Conservation (phyloP, 2,113 vertebrate genomes). For the Chlorocebus sabaeus region DNA sequence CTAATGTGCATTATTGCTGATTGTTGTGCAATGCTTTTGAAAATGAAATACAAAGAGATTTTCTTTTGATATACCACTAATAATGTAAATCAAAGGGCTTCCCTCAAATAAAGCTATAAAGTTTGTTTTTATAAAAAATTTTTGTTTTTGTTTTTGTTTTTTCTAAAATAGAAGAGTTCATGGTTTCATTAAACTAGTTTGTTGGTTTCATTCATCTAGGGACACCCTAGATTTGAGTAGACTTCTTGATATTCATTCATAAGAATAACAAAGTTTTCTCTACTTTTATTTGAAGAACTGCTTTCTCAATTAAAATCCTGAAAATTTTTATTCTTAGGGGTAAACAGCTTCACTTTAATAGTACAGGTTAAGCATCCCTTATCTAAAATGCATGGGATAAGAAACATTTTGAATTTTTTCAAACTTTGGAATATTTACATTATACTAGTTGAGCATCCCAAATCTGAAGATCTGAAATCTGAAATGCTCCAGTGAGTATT, state of each 20-base stretch:
- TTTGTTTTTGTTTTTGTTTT: background rate
- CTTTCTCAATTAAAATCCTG: constrained; percentile 40
- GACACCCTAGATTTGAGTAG: background rate
- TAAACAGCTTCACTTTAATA: background rate
- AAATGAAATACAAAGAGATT: background rate
- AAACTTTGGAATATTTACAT: background rate
- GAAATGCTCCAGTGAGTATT: background rate
- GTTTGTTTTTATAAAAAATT: background rate
- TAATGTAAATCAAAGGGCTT: background rate
- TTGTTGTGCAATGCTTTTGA: background rate
- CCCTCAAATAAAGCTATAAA: background rate
- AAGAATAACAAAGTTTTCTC: background rate
- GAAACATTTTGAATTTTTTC: background rate
- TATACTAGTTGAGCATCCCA: background rate
- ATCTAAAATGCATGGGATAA: background rate
- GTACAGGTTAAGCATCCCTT: background rate
- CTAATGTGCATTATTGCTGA: background rate
- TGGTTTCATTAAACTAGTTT: background rate
- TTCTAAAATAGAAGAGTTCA: background rate
- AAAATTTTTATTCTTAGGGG: background rate
- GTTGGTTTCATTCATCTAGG: background rate
- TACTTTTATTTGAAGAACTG: constrained; percentile 47
- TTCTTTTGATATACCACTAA: background rate
- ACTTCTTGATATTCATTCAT: background rate
- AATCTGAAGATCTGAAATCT: background rate